Evolutionary conservation across 2,888 invertebrate species (phyloP).

Genomic region (Caenorhabditis plicata): DNA sequence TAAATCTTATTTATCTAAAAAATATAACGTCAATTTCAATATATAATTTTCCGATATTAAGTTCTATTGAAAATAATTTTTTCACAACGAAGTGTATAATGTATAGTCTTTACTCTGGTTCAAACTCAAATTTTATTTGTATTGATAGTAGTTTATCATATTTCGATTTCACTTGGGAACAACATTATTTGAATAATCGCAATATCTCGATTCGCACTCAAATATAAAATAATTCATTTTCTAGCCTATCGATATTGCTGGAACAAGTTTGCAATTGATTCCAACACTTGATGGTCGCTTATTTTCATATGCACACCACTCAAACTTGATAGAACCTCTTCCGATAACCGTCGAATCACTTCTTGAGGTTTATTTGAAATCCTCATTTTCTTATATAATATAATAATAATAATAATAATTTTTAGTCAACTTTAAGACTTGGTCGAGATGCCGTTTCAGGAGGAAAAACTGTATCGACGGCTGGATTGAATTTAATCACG

Average conservation of each 20-base stretch:
- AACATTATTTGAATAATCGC: too few species aligned
- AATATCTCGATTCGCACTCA: not conserved
- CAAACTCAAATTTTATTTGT: too few species aligned
- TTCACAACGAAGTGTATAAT: too few species aligned
- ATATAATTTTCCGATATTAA: not conserved
- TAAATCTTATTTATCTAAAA: too few species aligned
- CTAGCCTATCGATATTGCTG: conserved; percentile 30
- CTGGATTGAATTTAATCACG: conserved; percentile 79
- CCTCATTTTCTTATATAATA: not conserved
- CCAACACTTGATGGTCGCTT: conserved; percentile 33
- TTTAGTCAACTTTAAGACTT: conserved; percentile 73
- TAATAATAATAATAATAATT: not conserved
- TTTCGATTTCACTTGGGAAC: too few species aligned
- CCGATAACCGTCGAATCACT: conserved; percentile 28
- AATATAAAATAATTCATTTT: conserved; percentile 2
- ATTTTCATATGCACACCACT: conserved; percentile 22
- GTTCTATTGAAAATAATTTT: not conserved
- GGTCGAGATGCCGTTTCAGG: conserved; percentile 72
- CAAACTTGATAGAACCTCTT: conserved; percentile 33
- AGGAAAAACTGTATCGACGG: conserved; percentile 82
- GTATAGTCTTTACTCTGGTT: too few species aligned
- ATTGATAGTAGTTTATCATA: too few species aligned
- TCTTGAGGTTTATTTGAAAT: conserved; percentile 5
- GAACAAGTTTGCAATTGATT: conserved; percentile 32
- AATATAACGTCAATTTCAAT: too few species aligned